Conservation (phyloP, 2,888 invertebrate genomes). For the Deilephila elpenor region DNA sequence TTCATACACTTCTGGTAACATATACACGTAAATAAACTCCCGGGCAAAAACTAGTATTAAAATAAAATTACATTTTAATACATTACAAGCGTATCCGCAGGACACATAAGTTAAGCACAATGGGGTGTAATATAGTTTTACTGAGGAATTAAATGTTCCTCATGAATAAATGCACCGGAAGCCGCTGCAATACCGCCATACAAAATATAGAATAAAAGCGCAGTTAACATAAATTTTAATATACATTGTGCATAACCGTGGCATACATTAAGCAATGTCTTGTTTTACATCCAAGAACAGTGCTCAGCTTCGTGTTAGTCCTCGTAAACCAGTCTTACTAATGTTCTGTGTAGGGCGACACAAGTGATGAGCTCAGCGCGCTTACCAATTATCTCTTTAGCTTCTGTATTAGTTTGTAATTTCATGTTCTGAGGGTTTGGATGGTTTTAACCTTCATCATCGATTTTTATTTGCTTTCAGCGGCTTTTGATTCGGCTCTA, state of each 20-base stretch:
- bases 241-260: constrained; percentile 14
- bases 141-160: not conserved
- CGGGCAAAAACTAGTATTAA: too few relatives aligned
- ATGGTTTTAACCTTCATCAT: too few relatives aligned
- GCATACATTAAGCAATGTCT: constrained; percentile 35
- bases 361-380: constrained; percentile 30
- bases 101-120: not conserved
- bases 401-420: too few relatives aligned
- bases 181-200: not conserved
- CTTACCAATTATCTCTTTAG: not conserved
- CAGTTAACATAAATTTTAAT: constrained; percentile 11
- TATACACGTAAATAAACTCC: too few relatives aligned
- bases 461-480: too few relatives aligned
- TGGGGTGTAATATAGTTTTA: not conserved
- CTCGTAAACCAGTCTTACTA: constrained; percentile 41
- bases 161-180: not conserved
- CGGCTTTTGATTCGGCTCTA: too few relatives aligned
- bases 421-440: too few relatives aligned
- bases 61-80: too few relatives aligned
- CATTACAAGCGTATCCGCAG: too few relatives aligned
- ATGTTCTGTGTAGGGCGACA: constrained; percentile 35
- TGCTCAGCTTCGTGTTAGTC: constrained; percentile 39
- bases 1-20: too few relatives aligned
- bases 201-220: not conserved
- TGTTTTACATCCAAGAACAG: constrained; percentile 40